Percentiles rank a stretch among this genome's conserved stretches.
Conservation (phyloP, 1,140 invertebrate genomes). For the Calycopis cecrops region DNA sequence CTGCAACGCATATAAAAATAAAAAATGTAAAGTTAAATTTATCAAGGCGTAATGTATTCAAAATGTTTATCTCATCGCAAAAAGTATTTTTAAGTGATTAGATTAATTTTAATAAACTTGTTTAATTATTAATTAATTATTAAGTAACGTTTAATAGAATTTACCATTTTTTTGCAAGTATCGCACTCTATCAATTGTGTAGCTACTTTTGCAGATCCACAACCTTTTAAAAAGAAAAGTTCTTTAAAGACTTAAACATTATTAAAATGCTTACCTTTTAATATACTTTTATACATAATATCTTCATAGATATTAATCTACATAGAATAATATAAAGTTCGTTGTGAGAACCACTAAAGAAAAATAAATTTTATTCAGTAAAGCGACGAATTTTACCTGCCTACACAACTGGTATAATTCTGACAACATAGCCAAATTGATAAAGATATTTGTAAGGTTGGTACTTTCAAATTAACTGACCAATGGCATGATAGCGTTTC, state of each 20-base stretch:
- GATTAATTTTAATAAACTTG: slow-evolving; percentile 15
- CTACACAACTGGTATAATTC: slow-evolving; percentile 69
- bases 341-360: slow-evolving; percentile 59
- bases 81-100: slow-evolving; percentile 25
- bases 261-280: slow-evolving; percentile 50
- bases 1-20: slow-evolving; percentile 68
- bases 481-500: slow-evolving; percentile 49
- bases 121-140: not conserved
- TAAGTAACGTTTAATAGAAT: slow-evolving; percentile 32
- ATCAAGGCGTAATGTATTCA: slow-evolving; percentile 34
- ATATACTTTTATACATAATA: slow-evolving; percentile 34
- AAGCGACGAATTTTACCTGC: slow-evolving; percentile 72
- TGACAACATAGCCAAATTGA: slow-evolving; percentile 69
- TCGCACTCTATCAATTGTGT: slow-evolving; percentile 70
- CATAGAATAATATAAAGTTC: slow-evolving; percentile 41
- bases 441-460: slow-evolving; percentile 52
- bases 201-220: slow-evolving; percentile 71
- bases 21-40: slow-evolving; percentile 61
- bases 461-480: slow-evolving; percentile 50
- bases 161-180: slow-evolving; percentile 61
- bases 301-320: slow-evolving; percentile 41
- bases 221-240: slow-evolving; percentile 71
- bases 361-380: slow-evolving; percentile 65
- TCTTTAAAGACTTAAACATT: slow-evolving; percentile 53
- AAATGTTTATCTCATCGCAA: slow-evolving; percentile 29